Evolutionary conservation across 2,888 invertebrate genomes (phyloP), one percentile per base, ranked within the genome.

Genomic region (Drosophila leonis): DNA sequence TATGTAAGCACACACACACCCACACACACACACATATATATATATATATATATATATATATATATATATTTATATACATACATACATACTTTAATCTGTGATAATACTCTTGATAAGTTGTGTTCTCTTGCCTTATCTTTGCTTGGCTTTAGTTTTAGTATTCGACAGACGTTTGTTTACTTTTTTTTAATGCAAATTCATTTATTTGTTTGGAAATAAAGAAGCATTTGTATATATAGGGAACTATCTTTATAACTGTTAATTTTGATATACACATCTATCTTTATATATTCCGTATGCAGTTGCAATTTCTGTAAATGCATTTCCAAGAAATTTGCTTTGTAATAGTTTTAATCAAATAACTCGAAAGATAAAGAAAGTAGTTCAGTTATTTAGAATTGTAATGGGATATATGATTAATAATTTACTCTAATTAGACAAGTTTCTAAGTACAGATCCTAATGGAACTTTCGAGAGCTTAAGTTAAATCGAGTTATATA

Each of bases 91-190:
- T 15, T 31, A 31, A 42, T 7, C 31, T 70, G 20, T 13, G 10
- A 37, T 12, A 42, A 60, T 24, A 2, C 24, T 39, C n/a, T n/a
- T 61, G 18, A 39, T 42, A 56, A 60, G 41, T 57, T 65, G 33
- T 35, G 24, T 24, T 35, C 61, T 52, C 35, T 24, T 46, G 71
- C 49, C 31, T 13, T 35, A 35, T 70, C 56, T 75, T 80, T 75
- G 51, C 63, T 73, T 39, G 10, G 31, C 18, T 41, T 57, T n/a
- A 6, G 10, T 39, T 51, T 44, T 49, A 20, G 15, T n/a, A n/a
- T 37, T 31, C 20, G 44, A 35, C 24, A 56, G n/a, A 42, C 49
- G 15, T 33, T 37, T 31, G 42, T 48, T 54, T 18, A 20, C 41
- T 41, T 20, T 18, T 29, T 24, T 7, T 31, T 20, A n/a, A n/a